Conservation (phyloP, 2,113 vertebrate species). For the Lonchura striata region DNA sequence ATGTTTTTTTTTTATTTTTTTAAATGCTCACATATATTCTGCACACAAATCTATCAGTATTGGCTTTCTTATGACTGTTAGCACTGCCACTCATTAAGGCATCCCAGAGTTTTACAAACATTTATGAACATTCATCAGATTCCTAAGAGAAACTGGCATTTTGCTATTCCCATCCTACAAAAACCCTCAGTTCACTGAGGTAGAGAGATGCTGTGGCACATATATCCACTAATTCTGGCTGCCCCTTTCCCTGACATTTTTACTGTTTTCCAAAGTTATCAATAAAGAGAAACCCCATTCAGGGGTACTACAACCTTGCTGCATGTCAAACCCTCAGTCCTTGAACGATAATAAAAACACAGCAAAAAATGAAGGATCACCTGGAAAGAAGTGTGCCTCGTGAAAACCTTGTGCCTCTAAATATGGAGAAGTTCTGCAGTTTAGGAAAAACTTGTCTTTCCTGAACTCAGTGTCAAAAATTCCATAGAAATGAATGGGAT, state of each 20-base stretch:
- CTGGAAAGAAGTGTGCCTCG: neutral
- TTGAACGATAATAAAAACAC: neutral
- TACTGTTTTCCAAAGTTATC: neutral
- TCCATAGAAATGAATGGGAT: neutral
- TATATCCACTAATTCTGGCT: neutral
- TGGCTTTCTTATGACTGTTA: neutral
- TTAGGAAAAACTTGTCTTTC: neutral
- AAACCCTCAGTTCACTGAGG: neutral
- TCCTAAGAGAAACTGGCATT: neutral
- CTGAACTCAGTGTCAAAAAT: neutral
- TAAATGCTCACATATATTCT: neutral
- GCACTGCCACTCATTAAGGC: neutral
- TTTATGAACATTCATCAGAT: neutral
- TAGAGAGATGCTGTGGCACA: neutral
- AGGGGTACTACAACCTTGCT: accelerated
- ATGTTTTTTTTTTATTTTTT: no score
- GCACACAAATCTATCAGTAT: neutral
- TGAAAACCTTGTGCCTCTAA: neutral
- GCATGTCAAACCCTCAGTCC: neutral
- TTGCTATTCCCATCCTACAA: neutral
- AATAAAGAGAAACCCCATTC: neutral
- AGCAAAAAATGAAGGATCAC: neutral
- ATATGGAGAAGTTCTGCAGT: neutral
- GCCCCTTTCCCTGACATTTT: neutral
- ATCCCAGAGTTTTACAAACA: neutral